Conservation (phyloP, 2,888 invertebrate species). For the Melinopterus prodromus region DNA sequence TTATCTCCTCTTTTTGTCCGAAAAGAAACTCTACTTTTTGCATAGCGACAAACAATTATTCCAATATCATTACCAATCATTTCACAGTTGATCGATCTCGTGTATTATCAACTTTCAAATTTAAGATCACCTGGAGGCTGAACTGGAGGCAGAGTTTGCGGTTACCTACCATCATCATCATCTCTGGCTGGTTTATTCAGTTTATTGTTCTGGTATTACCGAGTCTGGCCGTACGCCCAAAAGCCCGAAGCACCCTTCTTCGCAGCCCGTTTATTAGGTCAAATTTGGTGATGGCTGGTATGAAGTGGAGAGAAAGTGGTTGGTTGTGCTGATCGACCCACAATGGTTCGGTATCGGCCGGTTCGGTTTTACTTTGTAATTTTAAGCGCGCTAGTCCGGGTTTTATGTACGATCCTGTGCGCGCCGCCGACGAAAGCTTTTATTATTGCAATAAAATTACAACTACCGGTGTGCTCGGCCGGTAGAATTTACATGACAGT, state of each 20-base stretch:
- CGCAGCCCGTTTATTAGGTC: neutral
- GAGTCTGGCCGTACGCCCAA: constrained; percentile 9
- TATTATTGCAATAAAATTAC: constrained; percentile 26
- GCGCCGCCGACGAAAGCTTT: constrained; percentile 23
- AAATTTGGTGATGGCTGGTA: neutral
- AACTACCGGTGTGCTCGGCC: constrained; percentile 16
- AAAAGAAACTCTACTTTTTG: neutral
- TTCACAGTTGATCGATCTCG: constrained; percentile 52
- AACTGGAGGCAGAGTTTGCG: constrained; percentile 44
- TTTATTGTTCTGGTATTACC: constrained; percentile 20
- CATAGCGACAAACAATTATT: constrained; percentile 20
- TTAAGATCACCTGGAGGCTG: constrained; percentile 46
- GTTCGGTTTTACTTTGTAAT: constrained; percentile 20
- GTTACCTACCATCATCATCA: constrained; percentile 38
- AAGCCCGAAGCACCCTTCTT: constrained; percentile 4
- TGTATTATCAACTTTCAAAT: constrained; percentile 50
- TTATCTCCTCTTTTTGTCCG: constrained; percentile 9
- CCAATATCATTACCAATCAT: constrained; percentile 49
- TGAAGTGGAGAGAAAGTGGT: constrained; percentile 13
- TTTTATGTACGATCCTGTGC: constrained; percentile 7
- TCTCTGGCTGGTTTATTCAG: constrained; percentile 10
- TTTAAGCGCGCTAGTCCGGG: constrained; percentile 13
- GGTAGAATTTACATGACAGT: constrained; percentile 25
- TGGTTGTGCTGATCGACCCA: constrained; percentile 21
- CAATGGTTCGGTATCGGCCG: neutral